Percentiles rank a stretch among this genome's conserved stretches.
Conservation (phyloP, 2,797 vertebrate species). For the Gambelia wislizenii region DNA sequence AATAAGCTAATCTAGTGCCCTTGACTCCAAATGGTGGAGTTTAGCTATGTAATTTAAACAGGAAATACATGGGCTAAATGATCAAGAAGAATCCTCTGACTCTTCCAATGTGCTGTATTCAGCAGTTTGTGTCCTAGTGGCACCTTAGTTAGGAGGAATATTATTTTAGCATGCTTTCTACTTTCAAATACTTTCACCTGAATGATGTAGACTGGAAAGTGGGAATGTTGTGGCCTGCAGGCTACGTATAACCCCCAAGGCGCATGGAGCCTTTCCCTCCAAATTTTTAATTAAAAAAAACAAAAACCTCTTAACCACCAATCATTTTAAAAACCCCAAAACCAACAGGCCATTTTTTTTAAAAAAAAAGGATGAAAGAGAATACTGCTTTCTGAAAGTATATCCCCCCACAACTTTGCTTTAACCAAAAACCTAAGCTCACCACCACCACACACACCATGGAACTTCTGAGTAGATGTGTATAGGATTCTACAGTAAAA, state of each 20-base stretch:
- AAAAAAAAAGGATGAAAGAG: too few relatives aligned
- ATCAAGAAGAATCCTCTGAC: not conserved
- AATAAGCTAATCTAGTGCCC: not conserved
- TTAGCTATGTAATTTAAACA: slow-evolving; percentile 9
- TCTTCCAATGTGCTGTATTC: not conserved
- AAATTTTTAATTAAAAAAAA: too few relatives aligned
- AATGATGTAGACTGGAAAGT: not conserved
- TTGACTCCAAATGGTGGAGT: not conserved
- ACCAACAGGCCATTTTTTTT: not conserved
- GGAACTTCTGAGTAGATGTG: not conserved
- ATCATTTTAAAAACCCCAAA: too few relatives aligned
- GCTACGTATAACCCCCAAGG: too few relatives aligned
- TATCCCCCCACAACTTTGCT: too few relatives aligned
- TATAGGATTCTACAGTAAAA: not conserved
- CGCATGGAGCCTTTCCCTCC: too few relatives aligned
- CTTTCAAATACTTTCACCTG: not conserved
- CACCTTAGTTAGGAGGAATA: not conserved
- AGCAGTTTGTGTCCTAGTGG: not conserved
- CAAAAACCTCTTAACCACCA: too few relatives aligned
- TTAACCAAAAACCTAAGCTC: too few relatives aligned
- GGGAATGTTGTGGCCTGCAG: not conserved
- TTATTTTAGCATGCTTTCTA: not conserved
- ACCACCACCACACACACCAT: too few relatives aligned
- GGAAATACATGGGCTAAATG: not conserved
- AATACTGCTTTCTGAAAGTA: too few relatives aligned